Evolutionary conservation across 1,140 invertebrate species (phyloP), one percentile per base, ranked within the genome.

Genomic region (Scylla paramamosain): DNA sequence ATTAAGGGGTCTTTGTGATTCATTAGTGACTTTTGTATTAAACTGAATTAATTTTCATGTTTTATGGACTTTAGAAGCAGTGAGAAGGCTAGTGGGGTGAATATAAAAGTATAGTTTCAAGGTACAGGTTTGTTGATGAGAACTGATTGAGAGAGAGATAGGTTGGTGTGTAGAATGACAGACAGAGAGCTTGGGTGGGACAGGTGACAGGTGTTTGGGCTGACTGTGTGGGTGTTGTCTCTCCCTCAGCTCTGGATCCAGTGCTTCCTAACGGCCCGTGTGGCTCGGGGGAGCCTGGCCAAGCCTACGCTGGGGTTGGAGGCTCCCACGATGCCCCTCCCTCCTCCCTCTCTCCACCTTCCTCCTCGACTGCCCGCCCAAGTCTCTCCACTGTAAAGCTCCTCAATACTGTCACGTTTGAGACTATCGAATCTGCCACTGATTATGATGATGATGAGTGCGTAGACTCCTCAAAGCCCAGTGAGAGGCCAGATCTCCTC

Each of bases 311-410:
- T 46, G 91, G 91, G 88, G 95, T 48, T 82, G 91, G 86, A 88
- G 91, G 86, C 94, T 87, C 67, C 86, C 92, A 91, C 67, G 82
- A 67, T 82, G 88, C 95, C 95, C 91, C 88, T 90, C 82, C 94
- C 86, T 95, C 94, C 93, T 95, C 95, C 91, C 94, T 95, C 96
- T 95, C 94, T 87, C 86, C 95, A 94, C 87, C 94, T 77, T 95
- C 95, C 94, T 93, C 92, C 87, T 92, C 94, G 83, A 48, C 94
- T 91, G 83, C 94, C 90, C 92, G 92, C 88, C 95, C 95, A 89
- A 93, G 92, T 89, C 86, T 95, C 95, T 93, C 92, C 92, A 95
- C 95, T 93, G 95, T 95, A 93, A 96, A 96, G 93, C 96, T 96
- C 45, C 96, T 96, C 92, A 96, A 95, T 93, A 83, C 94, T 48